These are phyloP conservation scores for Coelopa pilipes DNA, from an alignment of 2,888 invertebrate species.

Conservation along the genomic window DNA sequence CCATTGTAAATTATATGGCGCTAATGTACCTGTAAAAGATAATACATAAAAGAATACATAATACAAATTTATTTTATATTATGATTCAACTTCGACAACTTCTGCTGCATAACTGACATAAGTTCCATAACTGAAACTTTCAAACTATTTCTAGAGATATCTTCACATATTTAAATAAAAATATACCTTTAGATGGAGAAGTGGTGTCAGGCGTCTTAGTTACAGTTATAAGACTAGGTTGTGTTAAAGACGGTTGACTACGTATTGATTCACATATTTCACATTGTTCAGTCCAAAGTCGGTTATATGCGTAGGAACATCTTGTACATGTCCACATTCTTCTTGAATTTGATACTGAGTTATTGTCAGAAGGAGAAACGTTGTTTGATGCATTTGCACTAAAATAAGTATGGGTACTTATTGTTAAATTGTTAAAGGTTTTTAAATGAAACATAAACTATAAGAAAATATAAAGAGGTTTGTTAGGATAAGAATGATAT, in stretches of 20 bases:
- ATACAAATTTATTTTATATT: no score
- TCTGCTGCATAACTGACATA: no score
- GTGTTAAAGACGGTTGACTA: conserved; percentile 72
- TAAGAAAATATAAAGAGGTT: conserved; percentile 16
- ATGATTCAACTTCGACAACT: no score
- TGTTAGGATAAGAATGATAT: conserved; percentile 10
- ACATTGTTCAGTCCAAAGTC: conserved; percentile 81
- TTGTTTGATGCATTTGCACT: conserved; percentile 46
- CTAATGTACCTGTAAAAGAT: no score
- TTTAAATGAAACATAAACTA: conserved; percentile 41
- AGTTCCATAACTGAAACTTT: no score
- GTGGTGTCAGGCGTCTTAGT: conserved; percentile 65
- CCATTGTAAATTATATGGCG: conserved; percentile 71
- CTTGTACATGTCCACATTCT: conserved; percentile 89
- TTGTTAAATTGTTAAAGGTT: conserved; percentile 1
- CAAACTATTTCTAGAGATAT: no score
- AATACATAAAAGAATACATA: background rate
- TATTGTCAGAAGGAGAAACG: conserved; percentile 58
- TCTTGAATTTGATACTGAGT: conserved; percentile 57
- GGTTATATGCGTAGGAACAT: conserved; percentile 90
- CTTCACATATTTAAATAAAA: no score
- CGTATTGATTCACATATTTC: conserved; percentile 82
- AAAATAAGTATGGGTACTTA: conserved; percentile 28
- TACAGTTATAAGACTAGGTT: conserved; percentile 78
- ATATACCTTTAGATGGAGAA: conserved; percentile 27